Conservation (phyloP, 1,140 invertebrate genomes). For the Anagrus nilaparvatae region DNA sequence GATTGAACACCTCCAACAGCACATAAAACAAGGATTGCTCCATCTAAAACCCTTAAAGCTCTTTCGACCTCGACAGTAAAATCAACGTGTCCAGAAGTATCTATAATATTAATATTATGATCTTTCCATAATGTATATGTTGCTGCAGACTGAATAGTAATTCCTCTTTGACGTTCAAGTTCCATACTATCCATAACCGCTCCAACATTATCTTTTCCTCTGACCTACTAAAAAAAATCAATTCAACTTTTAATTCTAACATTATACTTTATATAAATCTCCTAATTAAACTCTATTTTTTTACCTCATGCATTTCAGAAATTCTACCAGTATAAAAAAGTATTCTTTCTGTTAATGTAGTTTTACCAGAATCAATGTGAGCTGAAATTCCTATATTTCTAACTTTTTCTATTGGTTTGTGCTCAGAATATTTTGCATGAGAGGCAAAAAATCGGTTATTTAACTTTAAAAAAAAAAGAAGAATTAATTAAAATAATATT, state of each 20-base stretch:
- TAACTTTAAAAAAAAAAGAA: no score
- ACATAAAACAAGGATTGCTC: conserved; percentile 92
- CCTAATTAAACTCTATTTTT: no score
- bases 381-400: conserved; percentile 99
- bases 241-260: no score
- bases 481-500: conserved; percentile 12
- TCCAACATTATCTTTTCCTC: conserved; percentile 96
- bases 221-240: no score
- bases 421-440: conserved; percentile 55
- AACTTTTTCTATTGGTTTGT: conserved; percentile 72
- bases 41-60: conserved; percentile 91
- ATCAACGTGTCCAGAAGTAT: conserved; percentile 98
- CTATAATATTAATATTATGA: conserved; percentile 97
- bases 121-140: conserved; percentile 97
- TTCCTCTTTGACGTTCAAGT: conserved; percentile 92
- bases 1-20: conserved; percentile 97
- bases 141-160: conserved; percentile 98
- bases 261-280: no score
- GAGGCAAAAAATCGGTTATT: conserved; percentile 34
- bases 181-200: conserved; percentile 99
- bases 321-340: conserved; percentile 96
- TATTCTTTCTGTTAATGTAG: conserved; percentile 95
- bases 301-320: conserved; percentile 93
- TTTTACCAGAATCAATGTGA: conserved; percentile 99
- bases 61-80: conserved; percentile 99